Evolutionary conservation across 2,888 invertebrate genomes (phyloP), one percentile per base, ranked within the genome.

Genomic region (Uropetala carovei): DNA sequence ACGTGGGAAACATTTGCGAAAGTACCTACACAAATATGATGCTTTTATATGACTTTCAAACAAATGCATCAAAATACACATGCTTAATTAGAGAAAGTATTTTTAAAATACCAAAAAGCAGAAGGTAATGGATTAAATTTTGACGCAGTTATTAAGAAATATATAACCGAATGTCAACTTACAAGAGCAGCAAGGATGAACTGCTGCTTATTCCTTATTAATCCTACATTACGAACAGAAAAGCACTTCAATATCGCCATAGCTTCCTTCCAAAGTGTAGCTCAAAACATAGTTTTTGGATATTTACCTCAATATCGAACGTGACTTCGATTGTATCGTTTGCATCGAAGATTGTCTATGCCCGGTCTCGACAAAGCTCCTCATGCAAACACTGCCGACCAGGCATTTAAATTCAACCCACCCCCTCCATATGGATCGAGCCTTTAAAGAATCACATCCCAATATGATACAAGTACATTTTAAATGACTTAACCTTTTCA

Each of bases 151-250:
- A 27, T 59, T 27, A 30, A 59, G 60, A 16, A 60, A 59, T 86
- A 11, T 13, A 27, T 30, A 10, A 30, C 75, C 13, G 22, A 27
- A 14, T 22, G 18, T 60, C 11, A 89, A 89, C 89, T 89, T 89
- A 89, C 89, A 43, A 89, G 64, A 59, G 89, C 64, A 89, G 89
- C 89, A 18, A 30, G 43, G 27, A 60, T 60, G 43, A 89, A 89
- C 43, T 64, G 89, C 30, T 14, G 64, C 22, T 64, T 11, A 64
- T 68, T 89, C 89, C 43, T 89, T 22, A 68, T 14, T 16, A 13
- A n/a, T 59, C 60, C 27, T 43, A 64, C 30, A 89, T 89, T 89
- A 18, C 89, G 60, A n/a, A 60, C 64, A 2, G 43, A 43, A 43
- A 18, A 18, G 9, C 27, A 43, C n/a, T 89, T 89, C 18, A 89